phyloP scores from a whole-genome alignment of 2,113 vertebrate species.

The Aix galericulata region DNA sequence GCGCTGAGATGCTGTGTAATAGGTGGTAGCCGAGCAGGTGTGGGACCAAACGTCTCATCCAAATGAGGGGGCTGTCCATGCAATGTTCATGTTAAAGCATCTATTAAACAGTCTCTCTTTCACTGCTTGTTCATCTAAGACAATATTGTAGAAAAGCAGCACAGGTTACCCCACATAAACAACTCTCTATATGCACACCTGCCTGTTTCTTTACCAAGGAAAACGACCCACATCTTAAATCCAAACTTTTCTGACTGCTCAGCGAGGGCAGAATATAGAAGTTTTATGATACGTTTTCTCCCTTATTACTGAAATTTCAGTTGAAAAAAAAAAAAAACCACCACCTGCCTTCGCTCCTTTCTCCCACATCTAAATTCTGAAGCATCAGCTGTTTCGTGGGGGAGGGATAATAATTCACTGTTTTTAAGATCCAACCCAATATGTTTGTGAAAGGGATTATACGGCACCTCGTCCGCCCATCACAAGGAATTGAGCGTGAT shows the following conservation, averaged over 20 bases:
- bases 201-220: neutral
- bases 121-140: neutral
- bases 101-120: neutral
- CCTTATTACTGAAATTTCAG: conserved; percentile 33
- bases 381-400: conserved; percentile 31
- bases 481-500: neutral
- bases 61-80: neutral
- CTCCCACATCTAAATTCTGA: conserved; percentile 33
- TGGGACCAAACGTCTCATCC: conserved; percentile 14
- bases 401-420: conserved; percentile 37
- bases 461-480: neutral
- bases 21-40: neutral
- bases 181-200: neutral
- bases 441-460: neutral
- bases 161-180: neutral
- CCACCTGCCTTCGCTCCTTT: neutral
- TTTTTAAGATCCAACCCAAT: conserved; percentile 28
- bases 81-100: neutral
- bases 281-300: neutral
- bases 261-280: neutral
- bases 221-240: neutral
- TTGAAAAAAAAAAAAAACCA: neutral
- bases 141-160: neutral
- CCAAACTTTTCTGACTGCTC: neutral
- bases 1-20: neutral